Percentiles rank a stretch among this genome's conserved stretches.
These are phyloP conservation scores for Ellobium chinense DNA, from an alignment of 2,888 invertebrate species.

Conservation along the genomic window DNA sequence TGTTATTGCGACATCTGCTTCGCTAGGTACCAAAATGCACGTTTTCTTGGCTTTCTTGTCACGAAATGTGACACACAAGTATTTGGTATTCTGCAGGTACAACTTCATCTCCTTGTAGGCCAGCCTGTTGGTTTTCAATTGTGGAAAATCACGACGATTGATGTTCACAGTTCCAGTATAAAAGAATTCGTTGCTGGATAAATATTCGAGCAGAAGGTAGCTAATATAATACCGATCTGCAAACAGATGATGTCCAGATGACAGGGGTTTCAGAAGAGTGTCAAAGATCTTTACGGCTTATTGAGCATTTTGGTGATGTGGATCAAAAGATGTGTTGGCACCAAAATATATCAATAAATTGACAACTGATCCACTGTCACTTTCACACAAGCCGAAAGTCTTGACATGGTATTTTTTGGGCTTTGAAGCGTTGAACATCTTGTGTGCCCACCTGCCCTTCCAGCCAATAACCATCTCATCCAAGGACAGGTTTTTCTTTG, in stretches of 20 bases:
- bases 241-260: not conserved
- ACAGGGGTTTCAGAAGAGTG: not conserved
- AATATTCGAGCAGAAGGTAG: not conserved
- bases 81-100: not conserved
- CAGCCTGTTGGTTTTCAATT: not conserved
- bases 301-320: not conserved
- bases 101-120: not conserved
- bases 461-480: slow-evolving; percentile 5
- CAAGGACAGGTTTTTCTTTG: not conserved
- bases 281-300: slow-evolving; percentile 5
- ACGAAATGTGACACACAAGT: not conserved
- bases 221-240: not conserved
- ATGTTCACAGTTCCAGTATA: not conserved
- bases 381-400: not conserved
- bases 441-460: not conserved
- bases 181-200: not conserved
- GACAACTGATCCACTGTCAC: not conserved
- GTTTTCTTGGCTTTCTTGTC: not conserved
- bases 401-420: slow-evolving; percentile 4
- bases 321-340: not conserved
- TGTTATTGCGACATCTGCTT: not conserved
- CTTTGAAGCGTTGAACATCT: not conserved
- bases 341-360: slow-evolving; percentile 13
- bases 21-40: not conserved
- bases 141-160: not conserved